phyloP scores from a whole-genome alignment of 2,113 vertebrate genomes.

The Eudorcas thomsonii region DNA sequence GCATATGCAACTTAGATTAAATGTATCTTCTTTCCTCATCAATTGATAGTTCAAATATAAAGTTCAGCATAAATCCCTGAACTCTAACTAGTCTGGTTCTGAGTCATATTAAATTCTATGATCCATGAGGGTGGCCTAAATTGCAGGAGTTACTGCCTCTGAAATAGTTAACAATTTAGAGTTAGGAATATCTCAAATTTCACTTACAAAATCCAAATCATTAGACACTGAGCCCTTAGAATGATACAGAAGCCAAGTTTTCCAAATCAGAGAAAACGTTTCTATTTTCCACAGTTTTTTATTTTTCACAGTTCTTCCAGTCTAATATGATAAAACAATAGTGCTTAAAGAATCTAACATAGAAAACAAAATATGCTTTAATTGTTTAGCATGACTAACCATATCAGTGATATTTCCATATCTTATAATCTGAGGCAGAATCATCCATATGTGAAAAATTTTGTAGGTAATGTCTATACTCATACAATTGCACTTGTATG shows the following conservation, averaged over 20 bases:
- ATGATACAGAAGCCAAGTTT: neutral
- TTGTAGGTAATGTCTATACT: neutral
- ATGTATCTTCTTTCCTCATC: neutral
- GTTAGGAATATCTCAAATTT: neutral
- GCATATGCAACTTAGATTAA: neutral
- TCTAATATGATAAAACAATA: neutral
- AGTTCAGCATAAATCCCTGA: neutral
- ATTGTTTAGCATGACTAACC: neutral
- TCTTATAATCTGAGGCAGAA: neutral
- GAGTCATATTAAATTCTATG: neutral
- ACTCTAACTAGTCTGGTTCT: neutral
- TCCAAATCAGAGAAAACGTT: neutral
- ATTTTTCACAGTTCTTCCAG: neutral
- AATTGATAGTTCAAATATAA: neutral
- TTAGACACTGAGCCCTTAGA: neutral
- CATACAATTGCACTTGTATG: neutral
- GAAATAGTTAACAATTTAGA: neutral
- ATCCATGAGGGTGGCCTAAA: neutral
- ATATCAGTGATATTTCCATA: neutral
- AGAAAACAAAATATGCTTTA: neutral
- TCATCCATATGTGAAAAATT: neutral
- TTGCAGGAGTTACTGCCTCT: neutral
- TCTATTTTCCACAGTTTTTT: neutral
- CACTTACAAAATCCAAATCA: neutral
- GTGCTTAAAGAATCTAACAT: neutral